phyloP scores from a whole-genome alignment of 1,140 invertebrate species.

The Trichogramma pretiosum region DNA sequence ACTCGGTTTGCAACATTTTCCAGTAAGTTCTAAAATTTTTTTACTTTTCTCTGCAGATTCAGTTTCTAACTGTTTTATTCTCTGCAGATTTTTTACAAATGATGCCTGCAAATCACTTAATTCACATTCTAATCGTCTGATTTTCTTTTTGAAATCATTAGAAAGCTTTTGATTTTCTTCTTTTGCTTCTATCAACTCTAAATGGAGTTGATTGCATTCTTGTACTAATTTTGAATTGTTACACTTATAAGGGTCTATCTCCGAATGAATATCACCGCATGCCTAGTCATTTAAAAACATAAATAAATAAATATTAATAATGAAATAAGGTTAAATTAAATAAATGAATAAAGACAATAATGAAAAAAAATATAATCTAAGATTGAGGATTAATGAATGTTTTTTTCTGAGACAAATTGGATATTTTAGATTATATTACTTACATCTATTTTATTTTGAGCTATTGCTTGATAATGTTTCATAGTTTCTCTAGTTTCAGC shows the following conservation, averaged over 20 bases:
- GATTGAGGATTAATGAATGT: not conserved
- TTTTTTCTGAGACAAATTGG: not conserved
- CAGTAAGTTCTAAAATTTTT: constrained; percentile 49
- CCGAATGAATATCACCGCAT: constrained; percentile 49
- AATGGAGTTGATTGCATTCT: constrained; percentile 65
- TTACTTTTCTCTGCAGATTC: constrained; percentile 51
- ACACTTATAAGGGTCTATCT: constrained; percentile 60
- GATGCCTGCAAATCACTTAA: constrained; percentile 50
- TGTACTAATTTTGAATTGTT: constrained; percentile 60
- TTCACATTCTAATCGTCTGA: constrained; percentile 51
- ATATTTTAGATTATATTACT: constrained; percentile 13
- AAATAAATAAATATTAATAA: constrained; percentile 6
- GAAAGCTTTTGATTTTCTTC: constrained; percentile 52
- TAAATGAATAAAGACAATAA: constrained; percentile 6
- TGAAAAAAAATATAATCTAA: constrained; percentile 9
- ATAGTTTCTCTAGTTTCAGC: constrained; percentile 69
- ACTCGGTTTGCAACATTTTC: constrained; percentile 49
- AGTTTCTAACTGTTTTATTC: constrained; percentile 47
- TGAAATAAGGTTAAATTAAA: constrained; percentile 4
- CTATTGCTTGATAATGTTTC: constrained; percentile 66
- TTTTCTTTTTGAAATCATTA: constrained; percentile 52
- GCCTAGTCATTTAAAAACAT: constrained; percentile 40
- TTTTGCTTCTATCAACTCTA: constrained; percentile 55
- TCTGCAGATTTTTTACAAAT: constrained; percentile 50
- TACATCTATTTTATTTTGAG: constrained; percentile 55